These are phyloP conservation scores for Pluvianellus socialis DNA, from an alignment of 2,113 vertebrate species.

Conservation along the genomic window DNA sequence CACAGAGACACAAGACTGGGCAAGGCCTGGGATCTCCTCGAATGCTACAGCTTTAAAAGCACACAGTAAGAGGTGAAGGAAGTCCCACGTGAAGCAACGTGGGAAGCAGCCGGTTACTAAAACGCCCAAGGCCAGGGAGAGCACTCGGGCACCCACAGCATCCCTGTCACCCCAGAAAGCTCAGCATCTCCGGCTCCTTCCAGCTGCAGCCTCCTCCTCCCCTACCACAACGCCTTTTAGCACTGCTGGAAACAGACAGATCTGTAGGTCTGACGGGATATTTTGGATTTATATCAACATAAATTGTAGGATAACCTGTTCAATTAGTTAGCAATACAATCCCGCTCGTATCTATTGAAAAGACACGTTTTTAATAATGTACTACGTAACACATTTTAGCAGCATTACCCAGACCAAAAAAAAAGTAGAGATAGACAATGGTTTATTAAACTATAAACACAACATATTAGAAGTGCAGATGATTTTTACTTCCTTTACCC, in stretches of 20 bases:
- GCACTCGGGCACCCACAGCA: not conserved
- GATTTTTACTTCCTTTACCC: not conserved
- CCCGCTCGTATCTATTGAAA: not conserved
- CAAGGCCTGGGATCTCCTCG: not conserved
- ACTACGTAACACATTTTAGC: not conserved
- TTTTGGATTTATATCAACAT: not conserved
- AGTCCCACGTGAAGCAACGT: fast-evolving
- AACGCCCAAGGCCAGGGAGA: not conserved
- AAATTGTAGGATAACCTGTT: not conserved
- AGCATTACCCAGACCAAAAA: not conserved
- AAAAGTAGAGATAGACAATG: not conserved
- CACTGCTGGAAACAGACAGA: not conserved
- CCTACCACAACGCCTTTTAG: not conserved
- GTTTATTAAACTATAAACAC: not conserved
- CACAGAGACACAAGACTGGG: not conserved
- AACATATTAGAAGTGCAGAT: not conserved
- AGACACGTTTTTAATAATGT: not conserved
- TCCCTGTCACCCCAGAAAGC: not conserved
- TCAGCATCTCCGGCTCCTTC: not conserved
- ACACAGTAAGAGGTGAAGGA: not conserved
- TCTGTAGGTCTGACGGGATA: not conserved
- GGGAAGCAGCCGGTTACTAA: not conserved
- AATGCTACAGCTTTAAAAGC: not conserved
- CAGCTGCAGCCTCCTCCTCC: not conserved
- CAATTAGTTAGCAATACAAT: not conserved